Conservation (phyloP, 2,113 vertebrate genomes). For the Cheilinus undulatus region DNA sequence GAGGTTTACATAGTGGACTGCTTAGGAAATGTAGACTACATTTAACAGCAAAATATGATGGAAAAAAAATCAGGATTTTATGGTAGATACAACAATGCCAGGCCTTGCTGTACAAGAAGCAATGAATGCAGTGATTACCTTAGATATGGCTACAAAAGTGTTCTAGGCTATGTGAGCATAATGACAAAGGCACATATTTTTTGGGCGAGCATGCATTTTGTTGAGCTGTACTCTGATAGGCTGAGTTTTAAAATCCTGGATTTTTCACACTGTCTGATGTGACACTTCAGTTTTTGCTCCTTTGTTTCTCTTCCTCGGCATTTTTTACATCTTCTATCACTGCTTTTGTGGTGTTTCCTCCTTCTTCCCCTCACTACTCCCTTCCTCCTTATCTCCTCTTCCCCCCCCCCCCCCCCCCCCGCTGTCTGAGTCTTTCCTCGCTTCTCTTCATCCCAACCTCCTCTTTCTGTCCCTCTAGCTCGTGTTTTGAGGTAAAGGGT, state of each 20-base stretch:
- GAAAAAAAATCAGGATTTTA: constrained; percentile 29
- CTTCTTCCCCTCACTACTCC: constrained; percentile 18
- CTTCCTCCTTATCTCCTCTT: constrained; percentile 5
- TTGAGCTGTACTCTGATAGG: constrained; percentile 66
- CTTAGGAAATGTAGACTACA: constrained; percentile 42
- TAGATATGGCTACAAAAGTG: constrained; percentile 23
- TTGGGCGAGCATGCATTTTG: constrained; percentile 64
- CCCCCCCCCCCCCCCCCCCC: constrained; percentile 8
- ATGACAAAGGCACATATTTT: constrained; percentile 34
- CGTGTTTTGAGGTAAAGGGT: constrained; percentile 79
- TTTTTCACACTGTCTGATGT: constrained; percentile 61
- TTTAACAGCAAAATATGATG: constrained; percentile 30
- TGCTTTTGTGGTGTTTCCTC: constrained; percentile 62
- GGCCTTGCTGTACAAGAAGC: constrained; percentile 22
- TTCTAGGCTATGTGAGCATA: constrained; percentile 3
- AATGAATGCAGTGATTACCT: constrained; percentile 20
- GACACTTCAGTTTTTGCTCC: constrained; percentile 62
- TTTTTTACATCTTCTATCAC: constrained; percentile 55
- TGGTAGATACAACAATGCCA: constrained; percentile 12
- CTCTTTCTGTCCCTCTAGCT: constrained; percentile 66
- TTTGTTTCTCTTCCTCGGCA: constrained; percentile 47
- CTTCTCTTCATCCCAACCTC: constrained; percentile 46
- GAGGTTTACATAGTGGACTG: constrained; percentile 32
- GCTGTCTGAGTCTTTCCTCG: constrained; percentile 19
- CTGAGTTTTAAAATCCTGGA: constrained; percentile 59